phyloP scores from a whole-genome alignment of 1,140 invertebrate species.

The Venustaconcha ellipsiformis region DNA sequence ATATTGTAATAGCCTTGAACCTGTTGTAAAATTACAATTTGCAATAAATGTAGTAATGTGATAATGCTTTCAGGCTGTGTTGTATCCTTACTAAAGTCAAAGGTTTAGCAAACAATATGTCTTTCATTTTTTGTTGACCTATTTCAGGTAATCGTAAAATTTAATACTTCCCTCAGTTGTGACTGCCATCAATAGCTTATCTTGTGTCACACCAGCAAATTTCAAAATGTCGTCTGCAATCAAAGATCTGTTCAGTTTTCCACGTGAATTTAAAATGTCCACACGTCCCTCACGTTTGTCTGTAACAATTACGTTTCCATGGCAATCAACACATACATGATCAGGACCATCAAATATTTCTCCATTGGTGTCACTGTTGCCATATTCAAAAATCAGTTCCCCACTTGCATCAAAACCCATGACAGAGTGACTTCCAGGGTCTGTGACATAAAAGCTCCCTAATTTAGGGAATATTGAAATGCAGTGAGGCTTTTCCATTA shows the following conservation, averaged over 20 bases:
- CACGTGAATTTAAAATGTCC: slow-evolving; percentile 50
- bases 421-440: slow-evolving; percentile 54
- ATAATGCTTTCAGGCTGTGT: too few relatives aligned
- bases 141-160: slow-evolving; percentile 51
- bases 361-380: slow-evolving; percentile 53
- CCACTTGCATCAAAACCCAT: slow-evolving; percentile 45
- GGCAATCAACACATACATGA: slow-evolving; percentile 46
- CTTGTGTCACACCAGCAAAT: slow-evolving; percentile 49
- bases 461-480: slow-evolving; percentile 43
- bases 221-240: slow-evolving; percentile 47
- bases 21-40: too few relatives aligned
- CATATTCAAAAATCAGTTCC: slow-evolving; percentile 55
- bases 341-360: slow-evolving; percentile 60
- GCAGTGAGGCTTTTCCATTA: slow-evolving; percentile 54
- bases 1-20: too few relatives aligned
- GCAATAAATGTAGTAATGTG: too few relatives aligned
- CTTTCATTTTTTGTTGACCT: too few relatives aligned
- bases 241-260: slow-evolving; percentile 51
- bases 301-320: slow-evolving; percentile 53
- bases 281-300: slow-evolving; percentile 58
- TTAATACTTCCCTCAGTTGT: slow-evolving; percentile 52
- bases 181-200: slow-evolving; percentile 48
- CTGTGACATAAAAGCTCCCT: slow-evolving; percentile 50
- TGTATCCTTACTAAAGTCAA: too few relatives aligned
- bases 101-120: too few relatives aligned